Evolutionary conservation across 2,888 invertebrate genomes (phyloP), one percentile per base, ranked within the genome.

Genomic region (Eudemis profundana): DNA sequence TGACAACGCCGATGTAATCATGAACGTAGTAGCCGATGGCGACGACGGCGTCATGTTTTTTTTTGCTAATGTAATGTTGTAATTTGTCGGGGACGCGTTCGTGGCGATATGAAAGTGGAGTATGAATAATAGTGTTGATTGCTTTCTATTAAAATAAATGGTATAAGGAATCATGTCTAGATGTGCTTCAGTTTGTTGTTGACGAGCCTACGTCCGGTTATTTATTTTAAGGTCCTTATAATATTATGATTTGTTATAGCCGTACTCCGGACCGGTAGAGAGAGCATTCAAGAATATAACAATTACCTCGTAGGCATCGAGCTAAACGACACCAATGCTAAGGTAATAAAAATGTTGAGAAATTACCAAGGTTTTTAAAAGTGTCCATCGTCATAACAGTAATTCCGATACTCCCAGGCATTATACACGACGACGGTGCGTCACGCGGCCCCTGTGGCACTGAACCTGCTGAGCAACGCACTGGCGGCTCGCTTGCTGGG

Each of bases 281-380:
- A 69, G 0, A 82, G 92, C 60, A 72, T 86, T 7, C 71, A 85
- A 0, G 81, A 86, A 1, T 94, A 93, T 57, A 87, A 89, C 57
- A 86, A 90, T 47, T 86, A 93, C 50, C 78, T 94, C 4, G 79
- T 87, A 0, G 94, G 93, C 0, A 78, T 93, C 0, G 92, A 93
- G 61, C 67, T 85, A n/a, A 84, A 82, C 61, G 79, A 82, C 2
- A 86, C 84, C 0, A 67, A 81, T 38, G 85, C 81, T 0, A 93
- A 87, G 79, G 68, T 68, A 33, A 53, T 19, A 10, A 21, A 19
- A 46, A 19, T 10, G 8, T 46, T 15, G 0, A 14, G 4, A 44
- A 5, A 1, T 44, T 7, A 17, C 4, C 15, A 44, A 19, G 2
- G 19, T n/a, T 46, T 38, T 53, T 53, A 4, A 29, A 14, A 21